These are phyloP conservation scores for Remorina albescens DNA, from an alignment of 2,797 vertebrate genomes.

Conservation along the genomic window DNA sequence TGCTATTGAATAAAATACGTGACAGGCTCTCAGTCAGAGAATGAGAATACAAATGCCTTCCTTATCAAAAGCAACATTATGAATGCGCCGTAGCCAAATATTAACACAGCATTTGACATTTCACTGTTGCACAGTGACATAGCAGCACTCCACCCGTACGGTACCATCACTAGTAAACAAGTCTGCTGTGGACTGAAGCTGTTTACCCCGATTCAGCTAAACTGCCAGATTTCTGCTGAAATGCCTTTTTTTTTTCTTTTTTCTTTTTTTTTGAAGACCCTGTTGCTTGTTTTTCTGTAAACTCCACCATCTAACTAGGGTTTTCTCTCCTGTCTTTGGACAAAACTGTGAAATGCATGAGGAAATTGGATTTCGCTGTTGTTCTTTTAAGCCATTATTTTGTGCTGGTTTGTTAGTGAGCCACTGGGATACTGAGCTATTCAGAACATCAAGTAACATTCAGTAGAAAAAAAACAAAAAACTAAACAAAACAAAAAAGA, in stretches of 20 bases:
- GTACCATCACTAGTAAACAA: slow-evolving; percentile 40
- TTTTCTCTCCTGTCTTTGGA: slow-evolving; percentile 25
- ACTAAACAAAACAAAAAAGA: neutral
- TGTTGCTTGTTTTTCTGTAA: slow-evolving; percentile 42
- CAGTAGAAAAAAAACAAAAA: neutral
- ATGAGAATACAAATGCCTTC: slow-evolving; percentile 45
- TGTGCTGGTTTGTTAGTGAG: slow-evolving; percentile 52
- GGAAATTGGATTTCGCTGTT: slow-evolving; percentile 35
- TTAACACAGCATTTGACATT: slow-evolving; percentile 60
- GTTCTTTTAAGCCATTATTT: slow-evolving; percentile 45
- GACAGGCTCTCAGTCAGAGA: slow-evolving; percentile 21
- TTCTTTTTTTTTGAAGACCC: slow-evolving; percentile 41
- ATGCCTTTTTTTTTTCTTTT: slow-evolving; percentile 54
- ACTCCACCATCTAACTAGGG: slow-evolving; percentile 22
- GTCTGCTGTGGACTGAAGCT: slow-evolving; percentile 29
- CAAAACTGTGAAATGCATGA: slow-evolving; percentile 33
- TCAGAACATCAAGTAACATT: slow-evolving; percentile 51
- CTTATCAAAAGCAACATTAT: slow-evolving; percentile 57
- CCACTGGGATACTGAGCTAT: slow-evolving; percentile 44
- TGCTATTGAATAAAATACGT: slow-evolving; percentile 40
- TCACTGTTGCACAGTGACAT: slow-evolving; percentile 42
- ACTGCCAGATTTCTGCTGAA: slow-evolving; percentile 66
- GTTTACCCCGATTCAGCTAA: slow-evolving; percentile 43
- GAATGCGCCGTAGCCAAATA: slow-evolving; percentile 52
- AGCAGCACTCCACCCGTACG: slow-evolving; percentile 38